Percentiles rank a stretch among this genome's conserved stretches.
phyloP scores from a whole-genome alignment of 2,888 invertebrate genomes.

The Asteroscopus sphinx region DNA sequence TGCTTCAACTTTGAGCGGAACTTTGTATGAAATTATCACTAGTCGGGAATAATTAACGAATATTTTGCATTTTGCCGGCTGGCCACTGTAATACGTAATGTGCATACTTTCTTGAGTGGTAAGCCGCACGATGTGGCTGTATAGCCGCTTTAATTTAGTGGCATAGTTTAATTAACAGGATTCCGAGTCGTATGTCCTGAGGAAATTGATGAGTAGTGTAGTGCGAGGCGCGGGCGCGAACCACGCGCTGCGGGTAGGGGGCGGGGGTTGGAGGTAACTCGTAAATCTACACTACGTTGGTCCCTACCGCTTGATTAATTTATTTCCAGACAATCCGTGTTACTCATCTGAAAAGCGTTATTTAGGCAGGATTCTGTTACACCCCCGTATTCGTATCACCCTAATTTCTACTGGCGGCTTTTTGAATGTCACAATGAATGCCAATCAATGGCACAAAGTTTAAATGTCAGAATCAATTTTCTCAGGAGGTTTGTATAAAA shows the following conservation, averaged over 20 bases:
- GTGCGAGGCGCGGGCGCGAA: constrained; percentile 52
- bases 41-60: constrained; percentile 28
- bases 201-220: constrained; percentile 87
- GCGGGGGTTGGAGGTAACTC: constrained; percentile 65
- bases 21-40: too few relatives aligned
- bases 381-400: constrained; percentile 54
- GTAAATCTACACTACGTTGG: constrained; percentile 82
- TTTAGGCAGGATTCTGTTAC: constrained; percentile 63
- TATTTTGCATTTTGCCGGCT: background rate
- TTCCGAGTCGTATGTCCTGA: constrained; percentile 81
- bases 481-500: too few relatives aligned
- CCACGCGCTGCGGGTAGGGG: constrained; percentile 40
- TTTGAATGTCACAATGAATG: too few relatives aligned
- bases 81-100: constrained; percentile 20
- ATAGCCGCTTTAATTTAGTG: constrained; percentile 77
- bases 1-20: too few relatives aligned
- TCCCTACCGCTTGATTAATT: constrained; percentile 81
- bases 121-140: constrained; percentile 53
- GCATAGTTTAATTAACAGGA: constrained; percentile 87
- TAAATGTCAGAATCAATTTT: too few relatives aligned
- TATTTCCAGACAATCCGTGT: constrained; percentile 77
- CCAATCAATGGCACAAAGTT: too few relatives aligned
- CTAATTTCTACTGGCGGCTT: constrained; percentile 58
- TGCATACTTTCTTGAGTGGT: constrained; percentile 61
- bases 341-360: constrained; percentile 76